A percentile compares a stretch with the other conserved stretches of the same genome.
phyloP scores from a whole-genome alignment of 2,888 invertebrate species.

The Chironomus tentans region DNA sequence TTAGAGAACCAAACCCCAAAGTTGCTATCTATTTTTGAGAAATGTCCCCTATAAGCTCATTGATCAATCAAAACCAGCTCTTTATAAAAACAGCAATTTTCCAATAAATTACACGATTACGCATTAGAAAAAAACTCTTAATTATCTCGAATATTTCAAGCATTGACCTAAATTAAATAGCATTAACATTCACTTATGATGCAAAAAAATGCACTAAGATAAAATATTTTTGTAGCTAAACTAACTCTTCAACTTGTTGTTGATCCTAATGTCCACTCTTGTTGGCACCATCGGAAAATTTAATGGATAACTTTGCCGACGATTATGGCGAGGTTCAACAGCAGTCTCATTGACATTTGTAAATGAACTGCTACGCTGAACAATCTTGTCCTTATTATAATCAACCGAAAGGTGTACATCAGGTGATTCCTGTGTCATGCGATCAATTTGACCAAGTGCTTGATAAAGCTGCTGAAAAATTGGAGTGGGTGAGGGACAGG shows the following conservation, averaged over 20 bases:
- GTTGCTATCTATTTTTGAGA: no score
- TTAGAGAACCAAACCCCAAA: no score
- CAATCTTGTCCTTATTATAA: neutral
- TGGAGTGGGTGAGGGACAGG: conserved; percentile 44
- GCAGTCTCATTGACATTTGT: neutral
- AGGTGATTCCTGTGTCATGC: conserved; percentile 33
- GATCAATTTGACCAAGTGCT: conserved; percentile 40
- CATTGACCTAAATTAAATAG: no score
- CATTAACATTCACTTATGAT: neutral
- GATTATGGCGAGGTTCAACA: neutral
- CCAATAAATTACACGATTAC: no score
- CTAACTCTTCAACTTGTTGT: neutral
- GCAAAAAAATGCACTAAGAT: neutral
- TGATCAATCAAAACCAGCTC: no score
- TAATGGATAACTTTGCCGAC: conserved; percentile 7
- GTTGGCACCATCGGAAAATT: neutral
- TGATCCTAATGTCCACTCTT: neutral
- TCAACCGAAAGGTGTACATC: conserved; percentile 27
- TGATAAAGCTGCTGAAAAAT: conserved; percentile 46
- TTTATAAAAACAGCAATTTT: no score
- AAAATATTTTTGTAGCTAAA: neutral
- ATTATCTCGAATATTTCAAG: no score
- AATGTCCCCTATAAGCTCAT: no score
- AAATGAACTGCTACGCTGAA: conserved; percentile 3
- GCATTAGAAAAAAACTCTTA: no score